phyloP scores from a whole-genome alignment of 2,113 vertebrate genomes.

The Bubalus kerabau region DNA sequence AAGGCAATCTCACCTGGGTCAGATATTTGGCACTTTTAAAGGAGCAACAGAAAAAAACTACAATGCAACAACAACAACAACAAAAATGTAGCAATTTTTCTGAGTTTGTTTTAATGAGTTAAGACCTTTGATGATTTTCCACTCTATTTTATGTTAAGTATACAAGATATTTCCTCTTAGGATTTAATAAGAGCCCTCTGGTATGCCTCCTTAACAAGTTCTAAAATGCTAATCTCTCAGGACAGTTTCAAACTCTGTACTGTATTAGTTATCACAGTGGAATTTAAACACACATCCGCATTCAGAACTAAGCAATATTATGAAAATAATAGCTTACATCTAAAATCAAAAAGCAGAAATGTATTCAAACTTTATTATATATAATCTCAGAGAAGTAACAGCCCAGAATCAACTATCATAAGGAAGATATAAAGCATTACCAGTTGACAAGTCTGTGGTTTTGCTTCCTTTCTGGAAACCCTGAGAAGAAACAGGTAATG shows the following conservation, averaged over 20 bases:
- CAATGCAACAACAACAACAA: neutral
- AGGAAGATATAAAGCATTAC: conserved; percentile 79
- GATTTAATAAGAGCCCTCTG: neutral
- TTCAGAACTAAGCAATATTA: neutral
- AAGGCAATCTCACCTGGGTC: neutral
- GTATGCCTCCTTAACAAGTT: neutral
- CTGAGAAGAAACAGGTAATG: conserved; percentile 75
- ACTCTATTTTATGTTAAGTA: neutral
- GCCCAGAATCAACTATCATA: neutral
- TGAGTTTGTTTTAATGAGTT: neutral
- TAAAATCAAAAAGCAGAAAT: neutral
- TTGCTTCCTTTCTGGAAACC: conserved; percentile 82
- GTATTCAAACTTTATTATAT: neutral
- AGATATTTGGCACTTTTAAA: neutral
- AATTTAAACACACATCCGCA: neutral
- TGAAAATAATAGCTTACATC: neutral
- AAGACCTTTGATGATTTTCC: neutral
- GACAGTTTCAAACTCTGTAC: neutral
- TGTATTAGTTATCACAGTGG: neutral
- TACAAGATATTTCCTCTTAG: neutral
- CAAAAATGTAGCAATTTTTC: neutral
- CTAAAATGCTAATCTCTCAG: neutral
- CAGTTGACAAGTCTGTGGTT: conserved; percentile 86
- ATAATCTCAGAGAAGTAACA: neutral
- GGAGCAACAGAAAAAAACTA: neutral